These are phyloP conservation scores for Prunella himalayana DNA, from an alignment of 2,113 vertebrate genomes.

Conservation along the genomic window DNA sequence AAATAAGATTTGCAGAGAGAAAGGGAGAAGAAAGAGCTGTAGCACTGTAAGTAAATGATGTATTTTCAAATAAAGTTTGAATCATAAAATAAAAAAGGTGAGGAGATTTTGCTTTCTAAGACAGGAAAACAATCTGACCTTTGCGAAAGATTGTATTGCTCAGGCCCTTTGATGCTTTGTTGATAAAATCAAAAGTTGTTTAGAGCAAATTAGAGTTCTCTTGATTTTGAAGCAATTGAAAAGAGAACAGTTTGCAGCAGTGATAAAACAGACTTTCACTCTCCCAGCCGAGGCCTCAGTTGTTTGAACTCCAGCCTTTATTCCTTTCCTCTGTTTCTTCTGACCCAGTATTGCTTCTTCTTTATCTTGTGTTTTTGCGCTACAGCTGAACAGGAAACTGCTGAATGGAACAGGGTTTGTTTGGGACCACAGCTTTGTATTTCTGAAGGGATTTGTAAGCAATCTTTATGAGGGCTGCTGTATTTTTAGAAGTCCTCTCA, in stretches of 20 bases:
- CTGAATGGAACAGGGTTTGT: not conserved
- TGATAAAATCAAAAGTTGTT: conserved; percentile 23
- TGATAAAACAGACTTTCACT: not conserved
- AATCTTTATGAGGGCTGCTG: not conserved
- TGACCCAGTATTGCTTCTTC: not conserved
- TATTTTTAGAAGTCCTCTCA: conserved; percentile 52
- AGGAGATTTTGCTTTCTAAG: not conserved
- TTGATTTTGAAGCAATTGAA: not conserved
- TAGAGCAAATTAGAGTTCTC: not conserved
- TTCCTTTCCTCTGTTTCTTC: not conserved
- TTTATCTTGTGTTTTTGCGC: not conserved
- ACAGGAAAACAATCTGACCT: not conserved
- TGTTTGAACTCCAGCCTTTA: not conserved
- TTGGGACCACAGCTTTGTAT: not conserved
- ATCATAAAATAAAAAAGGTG: not conserved
- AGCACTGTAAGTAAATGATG: not conserved
- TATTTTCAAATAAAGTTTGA: not conserved
- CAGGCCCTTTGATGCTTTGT: not conserved
- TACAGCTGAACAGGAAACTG: not conserved
- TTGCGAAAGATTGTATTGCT: not conserved
- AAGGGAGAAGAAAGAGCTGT: not conserved
- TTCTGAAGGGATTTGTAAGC: conserved; percentile 12
- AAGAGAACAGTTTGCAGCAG: not conserved
- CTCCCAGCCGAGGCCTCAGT: not conserved
- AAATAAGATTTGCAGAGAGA: not conserved